phyloP scores from a whole-genome alignment of 2,113 vertebrate species.

The Pogona vitticeps region DNA sequence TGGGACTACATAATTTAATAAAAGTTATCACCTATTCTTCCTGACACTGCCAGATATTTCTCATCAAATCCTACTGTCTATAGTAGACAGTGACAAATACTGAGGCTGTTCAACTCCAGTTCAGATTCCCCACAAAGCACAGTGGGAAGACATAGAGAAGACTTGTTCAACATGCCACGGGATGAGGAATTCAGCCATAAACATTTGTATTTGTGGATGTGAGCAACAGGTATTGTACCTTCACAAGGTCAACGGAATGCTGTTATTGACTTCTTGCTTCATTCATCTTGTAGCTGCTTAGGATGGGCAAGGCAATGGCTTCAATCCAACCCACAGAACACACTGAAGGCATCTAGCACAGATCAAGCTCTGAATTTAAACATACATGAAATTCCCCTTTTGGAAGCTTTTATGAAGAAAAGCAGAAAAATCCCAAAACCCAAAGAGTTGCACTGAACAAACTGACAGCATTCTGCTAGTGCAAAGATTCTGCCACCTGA shows the following conservation, averaged over 20 bases:
- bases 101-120: neutral
- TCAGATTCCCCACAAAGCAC: neutral
- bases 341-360: neutral
- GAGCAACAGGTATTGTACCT: neutral
- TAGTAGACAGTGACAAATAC: conserved; percentile 31
- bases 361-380: neutral
- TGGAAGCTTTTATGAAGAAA: neutral
- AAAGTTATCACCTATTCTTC: conserved; percentile 66
- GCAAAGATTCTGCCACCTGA: neutral
- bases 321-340: neutral
- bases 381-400: too few relatives aligned
- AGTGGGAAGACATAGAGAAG: conserved; percentile 20
- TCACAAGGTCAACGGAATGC: neutral
- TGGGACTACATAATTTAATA: conserved; percentile 72
- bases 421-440: neutral
- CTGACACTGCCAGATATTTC: conserved; percentile 65
- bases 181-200: neutral
- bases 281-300: neutral
- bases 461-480: neutral
- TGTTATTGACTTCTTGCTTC: neutral
- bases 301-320: too few relatives aligned
- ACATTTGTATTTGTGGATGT: neutral
- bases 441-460: neutral
- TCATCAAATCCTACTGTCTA: conserved; percentile 54
- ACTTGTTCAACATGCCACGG: conserved; percentile 5